Evolutionary conservation across 2,888 invertebrate species (phyloP), one percentile per base, ranked within the genome.

Genomic region (Tipula vernalis): DNA sequence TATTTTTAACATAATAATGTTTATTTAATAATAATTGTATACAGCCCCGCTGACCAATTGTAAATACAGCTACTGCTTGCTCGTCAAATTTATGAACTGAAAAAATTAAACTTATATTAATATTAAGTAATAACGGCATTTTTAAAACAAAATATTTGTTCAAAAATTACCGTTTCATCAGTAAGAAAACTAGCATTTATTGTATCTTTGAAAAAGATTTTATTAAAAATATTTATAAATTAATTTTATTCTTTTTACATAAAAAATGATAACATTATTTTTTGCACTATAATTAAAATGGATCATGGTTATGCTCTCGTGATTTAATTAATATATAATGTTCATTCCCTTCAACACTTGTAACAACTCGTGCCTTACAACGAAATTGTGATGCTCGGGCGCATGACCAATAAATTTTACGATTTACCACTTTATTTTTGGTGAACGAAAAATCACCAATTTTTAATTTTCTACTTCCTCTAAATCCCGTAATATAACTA

Each of bases 321-420:
- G 91, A 91, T 89, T 91, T 92, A 8, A 92, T 89, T 86, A 91
- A 89, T 44, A 91, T 90, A 88, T 91, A 91, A 51, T 91, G 90
- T n/a, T 89, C 89, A 86, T 87, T 88, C 18, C 90, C 89, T 86
- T 91, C 90, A 88, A 90, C 90, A 85, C 91, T 89, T 44, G 91
- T 91, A 13, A 92, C 91, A 86, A 91, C 91, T 39, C 92, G 90
- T 47, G 92, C 92, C 89, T 92, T 92, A 88, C 92, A 92, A 88
- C 91, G 92, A 88, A 91, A 91, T 3, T 91, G 89, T 36, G 91
- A 91, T 86, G 92, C 92, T 39, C 91, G 90, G 12, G 92, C 92
- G 88, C 92, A 92, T 5, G 91, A 91, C 92, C 92, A 92, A 89
- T 92, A 92, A 0, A 91, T 91, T 88, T 91, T 91, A 39, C 88